Conservation (phyloP, 2,113 vertebrate species). For the Bujurquina vittata region DNA sequence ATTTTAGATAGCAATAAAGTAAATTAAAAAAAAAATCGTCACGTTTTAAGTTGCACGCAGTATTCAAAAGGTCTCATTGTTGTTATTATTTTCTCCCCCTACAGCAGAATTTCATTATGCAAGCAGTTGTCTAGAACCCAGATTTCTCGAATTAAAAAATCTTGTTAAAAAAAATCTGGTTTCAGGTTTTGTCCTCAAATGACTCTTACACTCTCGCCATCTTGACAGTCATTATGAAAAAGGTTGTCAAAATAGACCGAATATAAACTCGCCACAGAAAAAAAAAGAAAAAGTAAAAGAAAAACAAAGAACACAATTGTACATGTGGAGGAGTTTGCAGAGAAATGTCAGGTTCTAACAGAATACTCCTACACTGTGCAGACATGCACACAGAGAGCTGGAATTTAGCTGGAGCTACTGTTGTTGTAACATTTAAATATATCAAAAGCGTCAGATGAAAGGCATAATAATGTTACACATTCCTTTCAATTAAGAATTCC, state of each 20-base stretch:
- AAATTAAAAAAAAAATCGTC: neutral
- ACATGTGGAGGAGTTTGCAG: constrained; percentile 75
- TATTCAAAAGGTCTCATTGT: neutral
- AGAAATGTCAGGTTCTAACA: constrained; percentile 64
- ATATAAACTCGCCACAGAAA: constrained; percentile 54
- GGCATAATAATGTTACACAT: constrained; percentile 1
- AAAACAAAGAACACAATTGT: constrained; percentile 67
- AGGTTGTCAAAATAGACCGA: constrained; percentile 22
- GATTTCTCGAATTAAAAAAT: neutral
- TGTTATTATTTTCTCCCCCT: neutral
- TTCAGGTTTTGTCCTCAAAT: constrained; percentile 35
- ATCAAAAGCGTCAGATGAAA: constrained; percentile 4
- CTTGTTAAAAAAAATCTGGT: neutral
- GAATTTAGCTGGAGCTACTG: constrained; percentile 50
- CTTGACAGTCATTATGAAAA: constrained; percentile 25
- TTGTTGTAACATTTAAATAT: constrained; percentile 28
- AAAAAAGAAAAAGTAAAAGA: constrained; percentile 13
- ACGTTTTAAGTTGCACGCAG: neutral
- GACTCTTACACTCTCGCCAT: constrained; percentile 21
- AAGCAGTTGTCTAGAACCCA: neutral
- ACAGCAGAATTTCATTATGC: neutral
- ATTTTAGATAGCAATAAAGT: neutral
- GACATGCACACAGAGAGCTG: constrained; percentile 44
- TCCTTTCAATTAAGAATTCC: constrained; percentile 6
- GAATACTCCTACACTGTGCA: constrained; percentile 74